Evolutionary conservation across 2,797 vertebrate species (phyloP), one percentile per base, ranked within the genome.

Genomic region (Gallirallus australis): DNA sequence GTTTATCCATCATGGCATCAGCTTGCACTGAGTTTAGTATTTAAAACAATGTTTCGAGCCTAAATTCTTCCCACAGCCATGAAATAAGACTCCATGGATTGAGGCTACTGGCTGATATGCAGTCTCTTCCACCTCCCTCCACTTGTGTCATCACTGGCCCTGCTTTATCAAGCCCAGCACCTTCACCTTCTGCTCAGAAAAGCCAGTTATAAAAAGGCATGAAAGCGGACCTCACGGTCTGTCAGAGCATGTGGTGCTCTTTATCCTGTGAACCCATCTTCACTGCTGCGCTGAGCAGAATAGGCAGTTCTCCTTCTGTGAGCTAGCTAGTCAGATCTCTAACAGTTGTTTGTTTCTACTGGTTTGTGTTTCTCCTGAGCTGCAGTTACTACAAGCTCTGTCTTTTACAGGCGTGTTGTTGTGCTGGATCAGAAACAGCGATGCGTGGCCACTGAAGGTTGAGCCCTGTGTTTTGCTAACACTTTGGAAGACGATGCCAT

Each of bases 401-500:
- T 75, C 81, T 93, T 94, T 90, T 66, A 60, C 56, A 84, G 69
- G 48, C 68, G 0, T 20, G 52, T 69, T 71, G 81, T 66, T 85
- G 68, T 92, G 65, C 76, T 79, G 61, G 82, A 93, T 94, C 78
- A 92, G 88, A 91, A 91, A 92, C 20, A 94, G 79, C 0, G 0
- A 61, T 57, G 83, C 77, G 66, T 24, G 72, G 90, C 68, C 81
- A 63, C 82, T 86, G 90, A 93, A 96, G 86, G 86, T 64, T 88
- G 77, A 89, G 75, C 56, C 79, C 70, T 65, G 60, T 86, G 91
- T 96, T 86, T 90, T 83, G 76, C 52, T 56, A 35, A 82, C 70
- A 60, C 77, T 87, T 90, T 93, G 95, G 95, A 97, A 98, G 96
- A 93, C 1, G 9, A 93, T 91, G 78, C 90, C 83, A 84, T 93